Evolutionary conservation across 2,797 vertebrate genomes (phyloP).

Genomic region (Cryptoprocta ferox): DNA sequence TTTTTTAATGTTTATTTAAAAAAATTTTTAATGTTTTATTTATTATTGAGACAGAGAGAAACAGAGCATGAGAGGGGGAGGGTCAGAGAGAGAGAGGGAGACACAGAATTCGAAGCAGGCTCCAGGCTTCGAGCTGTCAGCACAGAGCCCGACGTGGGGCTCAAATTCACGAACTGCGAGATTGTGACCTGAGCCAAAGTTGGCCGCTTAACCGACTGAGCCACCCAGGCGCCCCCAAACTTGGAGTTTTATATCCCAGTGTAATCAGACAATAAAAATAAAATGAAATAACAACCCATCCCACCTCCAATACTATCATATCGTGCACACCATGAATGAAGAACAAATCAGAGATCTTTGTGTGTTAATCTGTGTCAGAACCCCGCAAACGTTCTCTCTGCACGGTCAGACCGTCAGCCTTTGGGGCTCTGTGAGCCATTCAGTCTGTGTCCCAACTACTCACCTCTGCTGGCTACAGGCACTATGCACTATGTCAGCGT

Average conservation of each 20-base stretch:
- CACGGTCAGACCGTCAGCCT: neutral
- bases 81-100: too few species aligned
- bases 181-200: too few species aligned
- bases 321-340: fast-evolving
- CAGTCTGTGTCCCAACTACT: neutral
- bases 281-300: neutral
- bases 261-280: neutral
- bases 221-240: too few species aligned
- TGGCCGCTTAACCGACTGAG: too few species aligned
- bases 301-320: neutral
- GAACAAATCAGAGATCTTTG: neutral
- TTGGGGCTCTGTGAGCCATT: neutral
- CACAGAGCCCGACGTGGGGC: too few species aligned
- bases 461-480: neutral
- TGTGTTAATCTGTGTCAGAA: neutral
- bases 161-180: too few species aligned
- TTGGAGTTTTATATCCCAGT: neutral
- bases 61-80: too few species aligned
- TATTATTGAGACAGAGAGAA: too few species aligned
- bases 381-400: neutral
- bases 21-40: too few species aligned
- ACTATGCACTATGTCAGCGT: neutral
- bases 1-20: too few species aligned
- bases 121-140: too few species aligned
- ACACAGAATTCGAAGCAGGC: too few species aligned